Base-by-base conservation (phyloP, 2,113 vertebrate genomes). In the Takifugu flavidus region DNA sequence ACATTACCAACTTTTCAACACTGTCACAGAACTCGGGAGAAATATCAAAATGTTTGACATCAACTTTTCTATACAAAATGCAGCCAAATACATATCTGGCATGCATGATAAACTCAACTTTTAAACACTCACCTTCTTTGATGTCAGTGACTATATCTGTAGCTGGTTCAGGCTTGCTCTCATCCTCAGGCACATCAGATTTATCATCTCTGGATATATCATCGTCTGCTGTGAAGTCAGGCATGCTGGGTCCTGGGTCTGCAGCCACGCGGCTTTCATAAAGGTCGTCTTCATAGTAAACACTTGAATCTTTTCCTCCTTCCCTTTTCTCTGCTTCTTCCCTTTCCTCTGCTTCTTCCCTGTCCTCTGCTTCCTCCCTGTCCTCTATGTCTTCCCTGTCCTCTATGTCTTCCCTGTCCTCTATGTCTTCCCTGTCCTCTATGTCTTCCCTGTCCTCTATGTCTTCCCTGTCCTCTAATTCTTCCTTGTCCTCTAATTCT, bases 251-350 rank as follows among this genome's bases (percentile, higher is more conserved):
- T 39, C 64, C 73, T 0, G 46, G 54, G 31, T 85, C 80, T 56
- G 79, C 62, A 27, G 65, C 4, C 15, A 31, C 49, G 1, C 74
- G 76, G 44, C 75, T 74, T 49, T 83, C 81, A 1, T 65, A 72
- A 0, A 72, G 62, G 46, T 85, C 80, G 6, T 28, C 70, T 44
- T 90, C 87, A 0, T 77, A 86, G 65, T 84, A 84, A n/a, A 80
- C 83, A 11, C 83, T 86, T 1, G 85, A 86, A 65, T 88, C 86
- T 56, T 77, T 66, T 1, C 67, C 85, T 20, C 86, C 85, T 5
- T 87, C 85, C 43, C 82, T 78, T 25, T 84, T 81, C 46, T 14
- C 13, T 79, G 75, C 1, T n/a, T 6, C 28, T 34, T 53, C 52
- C 14, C 57, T 53, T 0, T 49, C 47, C 1, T 25, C 43, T 1